A percentile compares a stretch with the other conserved stretches of the same genome.
Evolutionary conservation across 2,113 vertebrate genomes (phyloP).

Genomic region (Cinclus cinclus): DNA sequence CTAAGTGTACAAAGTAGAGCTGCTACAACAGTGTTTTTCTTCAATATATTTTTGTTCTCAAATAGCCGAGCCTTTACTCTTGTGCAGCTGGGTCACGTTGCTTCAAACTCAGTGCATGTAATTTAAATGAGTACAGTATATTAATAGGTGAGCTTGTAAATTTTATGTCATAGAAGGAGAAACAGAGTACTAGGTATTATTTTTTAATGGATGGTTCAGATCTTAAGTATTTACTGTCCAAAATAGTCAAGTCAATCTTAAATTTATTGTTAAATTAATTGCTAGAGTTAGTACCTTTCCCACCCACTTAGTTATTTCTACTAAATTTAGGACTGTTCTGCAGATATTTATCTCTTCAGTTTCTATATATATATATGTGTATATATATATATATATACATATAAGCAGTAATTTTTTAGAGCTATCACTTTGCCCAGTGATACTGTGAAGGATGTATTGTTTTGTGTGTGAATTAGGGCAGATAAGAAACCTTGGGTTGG

Average conservation of each 20-base stretch:
- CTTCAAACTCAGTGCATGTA: not conserved
- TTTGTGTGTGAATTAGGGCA: not conserved
- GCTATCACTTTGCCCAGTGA: not conserved
- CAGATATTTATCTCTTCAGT: not conserved
- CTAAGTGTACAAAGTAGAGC: not conserved
- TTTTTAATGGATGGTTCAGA: not conserved
- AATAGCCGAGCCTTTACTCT: not conserved
- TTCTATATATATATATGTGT: not conserved
- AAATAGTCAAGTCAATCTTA: not conserved
- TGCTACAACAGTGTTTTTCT: not conserved
- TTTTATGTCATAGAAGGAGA: not conserved
- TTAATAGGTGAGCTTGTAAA: not conserved
- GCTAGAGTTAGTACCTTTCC: not conserved
- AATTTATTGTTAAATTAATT: not conserved
- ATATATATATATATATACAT: not conserved
- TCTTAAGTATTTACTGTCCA: not conserved
- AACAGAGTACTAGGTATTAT: not conserved
- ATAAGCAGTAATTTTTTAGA: not conserved
- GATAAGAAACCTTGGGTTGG: not conserved
- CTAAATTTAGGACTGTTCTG: not conserved
- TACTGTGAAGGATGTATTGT: not conserved
- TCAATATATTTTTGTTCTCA: not conserved
- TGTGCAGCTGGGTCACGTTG: accelerated
- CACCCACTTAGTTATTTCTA: not conserved
- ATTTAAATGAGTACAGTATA: not conserved